A percentile compares a stretch with the other conserved stretches of the same genome.
phyloP scores from a whole-genome alignment of 2,888 invertebrate genomes.

The Xestia xanthographa region DNA sequence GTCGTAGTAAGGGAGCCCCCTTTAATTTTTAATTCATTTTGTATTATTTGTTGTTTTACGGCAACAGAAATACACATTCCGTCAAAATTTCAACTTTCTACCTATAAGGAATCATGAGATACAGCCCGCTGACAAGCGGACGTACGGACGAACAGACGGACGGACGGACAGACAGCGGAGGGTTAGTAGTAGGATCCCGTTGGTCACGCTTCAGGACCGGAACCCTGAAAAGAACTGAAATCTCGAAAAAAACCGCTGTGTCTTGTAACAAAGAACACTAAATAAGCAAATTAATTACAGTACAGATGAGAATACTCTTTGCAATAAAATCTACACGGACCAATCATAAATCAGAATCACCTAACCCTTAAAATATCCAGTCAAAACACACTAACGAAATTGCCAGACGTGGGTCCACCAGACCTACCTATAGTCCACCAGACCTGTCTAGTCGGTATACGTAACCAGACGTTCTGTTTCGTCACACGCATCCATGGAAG shows the following conservation, averaged over 20 bases:
- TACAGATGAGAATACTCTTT: not conserved
- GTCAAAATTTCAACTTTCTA: too few relatives aligned
- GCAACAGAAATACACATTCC: too few relatives aligned
- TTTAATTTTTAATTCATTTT: too few relatives aligned
- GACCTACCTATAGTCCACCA: constrained; percentile 32
- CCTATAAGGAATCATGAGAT: too few relatives aligned
- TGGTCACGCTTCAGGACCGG: too few relatives aligned
- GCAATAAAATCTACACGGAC: not conserved
- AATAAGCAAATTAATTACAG: not conserved
- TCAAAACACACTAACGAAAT: constrained; percentile 62
- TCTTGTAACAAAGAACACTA: not conserved
- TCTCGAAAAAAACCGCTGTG: too few relatives aligned
- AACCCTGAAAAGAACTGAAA: not conserved
- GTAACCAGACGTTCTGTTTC: constrained; percentile 33
- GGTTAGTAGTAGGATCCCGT: too few relatives aligned
- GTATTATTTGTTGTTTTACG: too few relatives aligned
- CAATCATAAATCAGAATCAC: constrained; percentile 26
- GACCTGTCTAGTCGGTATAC: constrained; percentile 33
- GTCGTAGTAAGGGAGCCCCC: too few relatives aligned
- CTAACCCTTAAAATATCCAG: constrained; percentile 32
- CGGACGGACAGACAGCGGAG: too few relatives aligned
- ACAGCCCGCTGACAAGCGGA: too few relatives aligned
- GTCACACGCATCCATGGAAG: constrained; percentile 65
- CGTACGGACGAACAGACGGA: too few relatives aligned
- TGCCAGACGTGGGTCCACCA: constrained; percentile 42